Conservation (phyloP, 2,113 vertebrate genomes). For the Mionectes macconnelli region DNA sequence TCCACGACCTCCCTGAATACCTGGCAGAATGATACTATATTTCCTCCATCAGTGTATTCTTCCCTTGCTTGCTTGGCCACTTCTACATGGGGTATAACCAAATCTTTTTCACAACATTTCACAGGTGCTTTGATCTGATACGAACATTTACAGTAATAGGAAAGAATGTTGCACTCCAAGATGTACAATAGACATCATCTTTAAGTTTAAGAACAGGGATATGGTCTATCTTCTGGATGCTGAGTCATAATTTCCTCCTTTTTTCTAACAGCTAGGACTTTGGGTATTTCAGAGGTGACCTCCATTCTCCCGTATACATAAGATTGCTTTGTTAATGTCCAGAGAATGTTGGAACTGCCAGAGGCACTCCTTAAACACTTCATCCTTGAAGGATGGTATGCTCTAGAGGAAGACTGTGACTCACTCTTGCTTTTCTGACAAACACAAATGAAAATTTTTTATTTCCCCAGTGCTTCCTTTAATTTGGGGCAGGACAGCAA, state of each 20-base stretch:
- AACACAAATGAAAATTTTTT: neutral
- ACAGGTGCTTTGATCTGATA: neutral
- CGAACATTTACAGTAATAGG: neutral
- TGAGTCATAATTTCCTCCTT: neutral
- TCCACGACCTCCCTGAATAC: neutral
- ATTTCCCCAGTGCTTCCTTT: neutral
- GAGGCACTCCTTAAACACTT: neutral
- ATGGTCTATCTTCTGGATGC: neutral
- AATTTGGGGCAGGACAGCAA: neutral
- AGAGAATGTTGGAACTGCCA: neutral
- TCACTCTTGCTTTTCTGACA: neutral
- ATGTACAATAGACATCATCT: neutral
- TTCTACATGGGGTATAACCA: neutral
- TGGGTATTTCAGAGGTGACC: fast-evolving
- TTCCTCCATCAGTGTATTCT: neutral
- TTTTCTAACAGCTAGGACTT: neutral
- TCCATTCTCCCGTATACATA: neutral
- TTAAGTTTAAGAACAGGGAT: neutral
- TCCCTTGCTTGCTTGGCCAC: neutral
- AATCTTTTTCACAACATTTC: neutral
- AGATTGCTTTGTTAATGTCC: neutral
- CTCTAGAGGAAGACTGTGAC: neutral
- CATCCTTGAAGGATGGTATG: neutral
- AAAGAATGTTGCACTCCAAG: neutral
- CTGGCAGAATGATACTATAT: neutral